These are phyloP conservation scores for Chelonoidis abingdonii DNA, from an alignment of 2,113 vertebrate species.

Conservation along the genomic window DNA sequence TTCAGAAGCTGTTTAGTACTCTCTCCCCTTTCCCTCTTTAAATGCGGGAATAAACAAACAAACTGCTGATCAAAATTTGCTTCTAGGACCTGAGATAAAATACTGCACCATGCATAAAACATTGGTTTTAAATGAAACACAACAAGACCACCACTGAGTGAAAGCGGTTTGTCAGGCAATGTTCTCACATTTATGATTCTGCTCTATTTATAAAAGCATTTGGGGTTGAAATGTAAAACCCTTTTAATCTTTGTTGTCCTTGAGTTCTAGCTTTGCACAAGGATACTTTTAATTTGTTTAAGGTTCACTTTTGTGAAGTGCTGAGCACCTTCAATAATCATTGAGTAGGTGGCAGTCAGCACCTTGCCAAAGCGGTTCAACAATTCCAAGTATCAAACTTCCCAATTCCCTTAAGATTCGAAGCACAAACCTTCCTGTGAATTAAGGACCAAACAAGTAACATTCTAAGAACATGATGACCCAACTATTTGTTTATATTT, in stretches of 20 bases:
- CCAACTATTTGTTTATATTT: background rate
- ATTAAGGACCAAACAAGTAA: background rate
- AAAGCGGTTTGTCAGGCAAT: background rate
- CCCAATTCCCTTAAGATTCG: background rate
- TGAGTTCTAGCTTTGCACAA: background rate
- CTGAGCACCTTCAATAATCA: background rate
- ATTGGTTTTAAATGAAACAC: background rate
- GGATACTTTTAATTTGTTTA: background rate
- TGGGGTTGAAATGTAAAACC: background rate
- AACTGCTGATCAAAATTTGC: background rate
- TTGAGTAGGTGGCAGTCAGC: background rate
- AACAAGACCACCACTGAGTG: background rate
- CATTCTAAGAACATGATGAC: background rate
- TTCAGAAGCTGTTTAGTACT: slow-evolving; percentile 12
- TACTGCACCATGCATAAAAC: background rate
- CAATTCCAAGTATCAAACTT: background rate
- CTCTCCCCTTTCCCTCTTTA: background rate
- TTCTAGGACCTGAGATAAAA: background rate
- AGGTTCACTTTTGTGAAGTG: background rate
- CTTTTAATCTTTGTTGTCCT: background rate
- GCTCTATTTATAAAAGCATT: background rate
- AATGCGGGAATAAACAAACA: background rate
- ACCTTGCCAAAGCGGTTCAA: background rate
- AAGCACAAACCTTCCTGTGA: background rate
- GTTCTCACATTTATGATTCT: background rate